Evolutionary conservation across 2,888 invertebrate species (phyloP), one percentile per base, ranked within the genome.

Genomic region (Pyrocoelia pectoralis): DNA sequence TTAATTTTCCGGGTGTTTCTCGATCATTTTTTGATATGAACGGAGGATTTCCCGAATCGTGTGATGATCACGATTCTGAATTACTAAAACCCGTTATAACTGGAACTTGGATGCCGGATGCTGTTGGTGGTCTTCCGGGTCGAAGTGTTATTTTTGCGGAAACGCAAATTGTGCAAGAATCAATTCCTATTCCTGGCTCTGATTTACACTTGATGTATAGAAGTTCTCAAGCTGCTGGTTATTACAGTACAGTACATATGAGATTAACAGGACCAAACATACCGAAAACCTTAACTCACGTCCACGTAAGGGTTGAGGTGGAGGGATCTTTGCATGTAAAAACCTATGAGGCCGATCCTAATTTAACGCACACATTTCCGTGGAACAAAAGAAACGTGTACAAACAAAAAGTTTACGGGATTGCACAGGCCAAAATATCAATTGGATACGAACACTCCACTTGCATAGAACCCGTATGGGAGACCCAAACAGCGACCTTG

Each of bases 351-450:
- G 97, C 98, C 0, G 97, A 97, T 81, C 95, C 97, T 0, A 94
- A 95, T 79, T 84, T 99, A 62, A 94, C 93, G 54, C 97, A 97
- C 81, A 95, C 94, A 6, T 99, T 97, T 79, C 94, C 97, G 1
- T 99, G 99, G 99, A 97, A 97, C 81, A 94, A 97, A 80, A 86
- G 95, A 67, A 98, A 99, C 81, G 97, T 97, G 41, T 99, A 98
- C 83, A 93, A 95, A 77, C 97, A 98, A 83, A 97, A 96, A 84
- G 95, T 88, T 1, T 95, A 95, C 76, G 95, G 95, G 0, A 89
- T 94, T 70, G 94, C 94, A 0, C 90, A 92, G 77, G 95, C 95
- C 0, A 89, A 92, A 75, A 92, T 94, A 48, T 94, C 93, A 1
- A 89, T 99, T 64, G 98, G 98, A 19, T 99, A 98, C 80, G 93